A percentile compares a stretch with the other conserved stretches of the same genome.
phyloP scores from a whole-genome alignment of 2,113 vertebrate genomes.

The Mus pahari region DNA sequence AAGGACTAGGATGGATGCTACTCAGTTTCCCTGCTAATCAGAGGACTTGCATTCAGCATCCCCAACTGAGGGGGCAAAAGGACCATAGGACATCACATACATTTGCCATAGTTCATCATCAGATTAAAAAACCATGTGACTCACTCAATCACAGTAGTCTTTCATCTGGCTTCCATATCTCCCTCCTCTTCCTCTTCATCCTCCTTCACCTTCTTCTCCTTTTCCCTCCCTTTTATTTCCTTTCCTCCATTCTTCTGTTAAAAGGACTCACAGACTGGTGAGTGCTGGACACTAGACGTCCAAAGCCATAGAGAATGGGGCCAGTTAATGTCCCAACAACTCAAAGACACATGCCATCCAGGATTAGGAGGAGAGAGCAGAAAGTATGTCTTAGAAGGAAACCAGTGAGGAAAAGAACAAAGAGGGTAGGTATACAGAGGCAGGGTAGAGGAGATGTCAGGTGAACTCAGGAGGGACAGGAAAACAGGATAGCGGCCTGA shows the following conservation, averaged over 20 bases:
- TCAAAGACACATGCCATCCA: neutral
- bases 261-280: neutral
- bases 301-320: neutral
- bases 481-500: neutral
- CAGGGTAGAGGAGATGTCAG: neutral
- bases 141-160: neutral
- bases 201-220: neutral
- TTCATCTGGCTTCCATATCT: neutral
- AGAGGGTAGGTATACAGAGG: neutral
- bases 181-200: neutral
- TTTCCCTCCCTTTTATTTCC: neutral
- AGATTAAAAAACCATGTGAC: neutral
- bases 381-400: neutral
- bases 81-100: neutral
- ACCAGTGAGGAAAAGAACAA: neutral
- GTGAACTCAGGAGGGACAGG: neutral
- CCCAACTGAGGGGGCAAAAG: neutral
- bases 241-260: neutral
- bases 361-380: neutral
- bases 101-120: neutral
- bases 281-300: neutral
- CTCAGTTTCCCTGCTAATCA: neutral
- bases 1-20: neutral
- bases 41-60: neutral
- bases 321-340: neutral